Base-by-base conservation (phyloP, 2,888 invertebrate genomes). In the Erynnis tages region DNA sequence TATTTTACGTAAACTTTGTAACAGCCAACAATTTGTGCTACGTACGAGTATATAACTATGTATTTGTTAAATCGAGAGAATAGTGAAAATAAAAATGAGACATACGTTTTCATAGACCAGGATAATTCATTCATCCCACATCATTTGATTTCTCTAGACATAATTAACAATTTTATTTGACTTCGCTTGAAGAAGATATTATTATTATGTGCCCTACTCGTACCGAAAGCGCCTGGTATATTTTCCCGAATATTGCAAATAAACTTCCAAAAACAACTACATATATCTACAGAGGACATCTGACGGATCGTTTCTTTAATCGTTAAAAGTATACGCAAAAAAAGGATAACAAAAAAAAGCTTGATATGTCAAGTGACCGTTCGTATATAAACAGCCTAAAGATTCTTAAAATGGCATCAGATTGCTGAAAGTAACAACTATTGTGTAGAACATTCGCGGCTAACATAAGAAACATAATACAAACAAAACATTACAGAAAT, bases 361-460 rank as follows among this genome's bases (percentile, higher is more conserved):
- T 71, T 80, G 82, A 81, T 82, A 82, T 81, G 82, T 81, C 65
- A 66, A 67, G 67, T 79, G 75, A 70, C 69, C 65, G 73, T 69
- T 71, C 69, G 69, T 67, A 61, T 66, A 4, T 21, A 32, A 66
- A 68, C 66, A 56, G 59, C 62, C 8, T 35, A 23, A 19, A 38
- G n/a, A 38, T 19, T 37, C 21, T 43, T n/a, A 41, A 21, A 32
- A 34, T 34, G 45, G 32, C 32, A 23, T 23, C 45, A 17, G 17
- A 43, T 30, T 29, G n/a, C 1, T 0, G n/a, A 27, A 5, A 23
- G 1, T 8, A 21, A 38, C 17, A 21, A 37, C 37, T 37, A 37
- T n/a, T 10, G 10, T n/a, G 17, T 17, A 7, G 7, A 8, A 4
- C n/a, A n/a, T n/a, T n/a, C n/a, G n/a, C n/a, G n/a, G n/a, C n/a